Base-by-base conservation (phyloP, 2,797 vertebrate genomes). In the Denticeps clupeoides region DNA sequence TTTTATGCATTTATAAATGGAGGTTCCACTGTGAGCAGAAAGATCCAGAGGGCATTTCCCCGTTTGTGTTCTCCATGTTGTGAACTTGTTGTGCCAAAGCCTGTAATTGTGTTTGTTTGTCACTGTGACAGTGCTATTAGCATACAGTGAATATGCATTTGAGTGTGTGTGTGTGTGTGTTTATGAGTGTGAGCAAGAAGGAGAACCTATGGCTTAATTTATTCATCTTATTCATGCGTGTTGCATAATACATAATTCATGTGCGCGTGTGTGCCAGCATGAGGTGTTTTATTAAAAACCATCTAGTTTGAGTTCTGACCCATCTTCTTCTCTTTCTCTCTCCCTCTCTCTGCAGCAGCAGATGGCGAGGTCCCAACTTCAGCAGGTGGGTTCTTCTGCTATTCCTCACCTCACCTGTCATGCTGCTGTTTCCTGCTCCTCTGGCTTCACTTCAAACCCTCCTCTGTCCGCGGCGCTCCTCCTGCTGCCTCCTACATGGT, bases 301-400 rank as follows among this genome's bases (percentile, higher is more conserved):
- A n/a, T n/a, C n/a, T n/a, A n/a, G n/a, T n/a, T n/a, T 38, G 18
- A 38, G 40, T 33, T 7, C 26, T 38, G 43, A 38, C 4, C 29
- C 7, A 59, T 41, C 46, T 46, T 13, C 24, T 63, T 44, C 15
- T 28, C 35, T 38, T 41, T 22, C 26, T 48, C 26, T 65, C 45
- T 61, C 26, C 68, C 50, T 71, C 61, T 44, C 18, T 70, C 65
- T 48, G 65, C 72, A 82, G 80, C 74, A 71, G 72, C 82, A 76
- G 82, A 87, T 80, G 84, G 77, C 56, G 82, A 85, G 71, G 78
- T 83, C 58, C 78, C 74, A 58, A 78, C 75, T 75, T 77, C 81
- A 79, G 75, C 80, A 83, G 85, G 84, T 86, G 78, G 65, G 80
- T 64, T 60, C 67, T 71, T 63, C 62, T 35, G 38, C 16, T 16